These are phyloP conservation scores for Atta cephalotes DNA, from an alignment of 1,140 invertebrate genomes.

Conservation along the genomic window DNA sequence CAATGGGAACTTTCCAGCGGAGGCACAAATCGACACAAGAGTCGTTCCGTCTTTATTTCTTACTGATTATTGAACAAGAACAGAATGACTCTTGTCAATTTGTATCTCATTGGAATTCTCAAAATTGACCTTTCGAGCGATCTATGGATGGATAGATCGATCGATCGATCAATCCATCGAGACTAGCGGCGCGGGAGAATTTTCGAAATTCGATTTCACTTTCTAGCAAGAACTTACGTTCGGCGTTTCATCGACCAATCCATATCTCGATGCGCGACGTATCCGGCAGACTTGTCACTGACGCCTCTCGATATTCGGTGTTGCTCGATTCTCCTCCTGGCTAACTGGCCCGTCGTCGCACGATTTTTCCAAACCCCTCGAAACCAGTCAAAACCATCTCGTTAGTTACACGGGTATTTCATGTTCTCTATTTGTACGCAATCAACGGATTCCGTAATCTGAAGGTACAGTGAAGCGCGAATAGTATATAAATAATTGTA, in stretches of 20 bases:
- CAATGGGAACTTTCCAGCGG: too few relatives aligned
- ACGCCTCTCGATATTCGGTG: slow-evolving; percentile 71
- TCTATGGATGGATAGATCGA: neutral
- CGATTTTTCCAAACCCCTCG: slow-evolving; percentile 12
- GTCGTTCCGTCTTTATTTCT: too few relatives aligned
- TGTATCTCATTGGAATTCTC: too few relatives aligned
- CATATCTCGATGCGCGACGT: slow-evolving; percentile 82
- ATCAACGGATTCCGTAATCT: neutral
- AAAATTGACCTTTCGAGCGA: neutral
- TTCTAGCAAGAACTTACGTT: slow-evolving; percentile 81
- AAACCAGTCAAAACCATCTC: slow-evolving; percentile 4
- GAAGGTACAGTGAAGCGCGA: neutral
- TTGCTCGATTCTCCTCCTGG: slow-evolving; percentile 13
- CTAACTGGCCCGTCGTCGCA: neutral
- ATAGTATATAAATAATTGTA: neutral
- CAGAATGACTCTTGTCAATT: too few relatives aligned
- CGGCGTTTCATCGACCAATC: slow-evolving; percentile 85
- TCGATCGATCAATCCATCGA: neutral
- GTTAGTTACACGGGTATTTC: neutral
- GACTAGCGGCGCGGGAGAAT: neutral
- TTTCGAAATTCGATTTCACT: neutral
- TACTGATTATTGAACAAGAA: too few relatives aligned
- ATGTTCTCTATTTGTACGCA: neutral
- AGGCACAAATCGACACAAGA: too few relatives aligned
- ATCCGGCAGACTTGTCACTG: slow-evolving; percentile 80